Base-by-base conservation (phyloP, 2,888 invertebrate species). In the Nephrotoma flavescens region DNA sequence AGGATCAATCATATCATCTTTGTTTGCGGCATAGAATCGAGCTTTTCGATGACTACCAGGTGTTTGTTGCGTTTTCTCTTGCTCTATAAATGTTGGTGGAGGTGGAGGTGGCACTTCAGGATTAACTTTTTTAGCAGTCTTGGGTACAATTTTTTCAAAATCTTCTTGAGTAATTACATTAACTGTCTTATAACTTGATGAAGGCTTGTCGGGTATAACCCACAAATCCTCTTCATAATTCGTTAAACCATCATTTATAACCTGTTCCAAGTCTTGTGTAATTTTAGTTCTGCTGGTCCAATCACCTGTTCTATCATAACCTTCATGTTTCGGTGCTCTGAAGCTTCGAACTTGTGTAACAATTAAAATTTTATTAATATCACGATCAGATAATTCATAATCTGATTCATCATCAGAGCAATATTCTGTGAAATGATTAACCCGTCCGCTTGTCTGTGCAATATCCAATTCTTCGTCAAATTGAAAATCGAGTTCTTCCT, bases 191-290 rank as follows among this genome's bases (percentile, higher is more conserved):
- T 96, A 96, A 89, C 94, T 94, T 86, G 91, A 90, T 41, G 92
- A 91, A 15, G 92, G 91, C 83, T 93, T 92, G 89, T 93, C 93
- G 90, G 93, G 89, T 86, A 90, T 94, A 15, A 93, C 95, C 97
- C 97, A 97, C 87, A 99, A 92, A 90, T 98, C 98, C 90, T 98
- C 97, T 92, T 99, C 99, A 89, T 99, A 99, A 89, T 97, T 96
- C 90, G 95, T 95, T 31, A 99, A 93, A n/a, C 99, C 99, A 91
- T 99, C 98, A 89, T 98, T 98, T 89, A 99, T 99, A 83, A 97
- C 96, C 92, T 98, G 96, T 89, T 96, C 98, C 89, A 99, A 92
- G 90, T 99, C 98, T 92, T 98, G 97, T 7, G 97, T 96, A 92
- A 99, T 97, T 94, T 98, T 98, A 71, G 97, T 96, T 88, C 99